Evolutionary conservation across 2,888 invertebrate species (phyloP).

Genomic region (Sminthurinus aureus): DNA sequence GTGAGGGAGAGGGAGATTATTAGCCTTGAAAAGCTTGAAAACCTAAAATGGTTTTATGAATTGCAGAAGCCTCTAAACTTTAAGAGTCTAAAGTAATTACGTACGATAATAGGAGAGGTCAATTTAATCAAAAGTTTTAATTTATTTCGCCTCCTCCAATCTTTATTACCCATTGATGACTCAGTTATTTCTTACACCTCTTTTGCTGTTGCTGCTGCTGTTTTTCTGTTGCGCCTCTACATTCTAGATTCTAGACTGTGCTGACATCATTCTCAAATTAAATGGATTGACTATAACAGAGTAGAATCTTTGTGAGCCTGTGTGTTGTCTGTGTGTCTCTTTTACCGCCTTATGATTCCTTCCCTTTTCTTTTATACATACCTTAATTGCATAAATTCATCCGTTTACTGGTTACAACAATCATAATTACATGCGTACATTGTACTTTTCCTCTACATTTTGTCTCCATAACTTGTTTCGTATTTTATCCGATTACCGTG

Average conservation of each 20-base stretch:
- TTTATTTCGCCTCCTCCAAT: slow-evolving; percentile 44
- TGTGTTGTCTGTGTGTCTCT: slow-evolving; percentile 9
- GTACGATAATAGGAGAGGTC: slow-evolving; percentile 42
- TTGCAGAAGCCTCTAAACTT: slow-evolving; percentile 37
- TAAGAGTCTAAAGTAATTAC: slow-evolving; percentile 31
- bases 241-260: too few species aligned
- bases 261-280: slow-evolving; percentile 39
- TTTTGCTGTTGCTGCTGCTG: not conserved
- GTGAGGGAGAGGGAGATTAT: slow-evolving; percentile 20
- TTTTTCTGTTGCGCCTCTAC: not conserved
- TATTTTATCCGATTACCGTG: not conserved
- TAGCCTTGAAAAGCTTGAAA: slow-evolving; percentile 41
- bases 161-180: slow-evolving; percentile 44
- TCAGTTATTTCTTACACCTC: slow-evolving; percentile 32
- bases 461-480: not conserved
- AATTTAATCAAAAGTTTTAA: slow-evolving; percentile 44
- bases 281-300: slow-evolving; percentile 2
- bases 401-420: slow-evolving; percentile 8
- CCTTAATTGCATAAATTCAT: slow-evolving; percentile 22
- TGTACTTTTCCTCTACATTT: slow-evolving; percentile 1
- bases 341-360: slow-evolving; percentile 9
- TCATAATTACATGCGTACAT: slow-evolving; percentile 13
- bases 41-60: slow-evolving; percentile 40
- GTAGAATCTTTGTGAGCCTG: not conserved
- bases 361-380: slow-evolving; percentile 24